A percentile compares a stretch with the other conserved stretches of the same genome.
Evolutionary conservation across 2,113 vertebrate species (phyloP).

Genomic region (Sorex araneus): DNA sequence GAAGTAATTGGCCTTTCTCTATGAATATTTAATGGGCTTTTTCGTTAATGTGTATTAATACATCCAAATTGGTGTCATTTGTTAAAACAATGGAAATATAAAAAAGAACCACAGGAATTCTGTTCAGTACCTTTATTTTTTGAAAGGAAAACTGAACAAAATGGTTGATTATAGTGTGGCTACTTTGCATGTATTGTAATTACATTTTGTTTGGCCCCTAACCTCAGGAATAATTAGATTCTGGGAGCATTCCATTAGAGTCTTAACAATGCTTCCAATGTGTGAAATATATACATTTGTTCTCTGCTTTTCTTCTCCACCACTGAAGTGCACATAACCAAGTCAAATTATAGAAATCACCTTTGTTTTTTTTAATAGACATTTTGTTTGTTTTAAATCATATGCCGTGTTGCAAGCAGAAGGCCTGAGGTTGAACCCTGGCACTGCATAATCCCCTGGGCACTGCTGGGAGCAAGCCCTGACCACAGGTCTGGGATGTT

Average conservation of each 20-base stretch:
- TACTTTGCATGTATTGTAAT: slow-evolving; percentile 29
- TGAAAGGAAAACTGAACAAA: slow-evolving; percentile 59
- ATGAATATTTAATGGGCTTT: slow-evolving; percentile 44
- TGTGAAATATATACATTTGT: neutral
- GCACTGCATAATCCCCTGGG: neutral
- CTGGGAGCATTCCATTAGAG: slow-evolving; percentile 14
- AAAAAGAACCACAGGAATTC: slow-evolving; percentile 52
- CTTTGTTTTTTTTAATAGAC: slow-evolving; percentile 16
- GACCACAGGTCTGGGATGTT: too few species aligned
- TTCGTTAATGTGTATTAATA: slow-evolving; percentile 56
- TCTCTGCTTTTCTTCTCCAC: neutral
- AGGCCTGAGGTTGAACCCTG: neutral
- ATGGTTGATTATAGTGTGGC: slow-evolving; percentile 15
- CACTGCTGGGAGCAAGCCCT: too few species aligned
- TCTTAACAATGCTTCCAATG: neutral
- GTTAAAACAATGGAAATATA: slow-evolving; percentile 46
- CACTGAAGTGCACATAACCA: neutral
- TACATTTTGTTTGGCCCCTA: slow-evolving; percentile 44
- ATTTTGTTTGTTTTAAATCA: neutral
- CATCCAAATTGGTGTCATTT: slow-evolving; percentile 47
- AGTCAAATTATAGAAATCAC: neutral
- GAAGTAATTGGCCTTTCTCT: slow-evolving; percentile 53
- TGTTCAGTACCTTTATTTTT: slow-evolving; percentile 56
- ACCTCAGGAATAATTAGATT: slow-evolving; percentile 60
- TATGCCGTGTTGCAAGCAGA: neutral